Conservation (phyloP, 1,140 invertebrate species). For the Vollenhovia emeryi region DNA sequence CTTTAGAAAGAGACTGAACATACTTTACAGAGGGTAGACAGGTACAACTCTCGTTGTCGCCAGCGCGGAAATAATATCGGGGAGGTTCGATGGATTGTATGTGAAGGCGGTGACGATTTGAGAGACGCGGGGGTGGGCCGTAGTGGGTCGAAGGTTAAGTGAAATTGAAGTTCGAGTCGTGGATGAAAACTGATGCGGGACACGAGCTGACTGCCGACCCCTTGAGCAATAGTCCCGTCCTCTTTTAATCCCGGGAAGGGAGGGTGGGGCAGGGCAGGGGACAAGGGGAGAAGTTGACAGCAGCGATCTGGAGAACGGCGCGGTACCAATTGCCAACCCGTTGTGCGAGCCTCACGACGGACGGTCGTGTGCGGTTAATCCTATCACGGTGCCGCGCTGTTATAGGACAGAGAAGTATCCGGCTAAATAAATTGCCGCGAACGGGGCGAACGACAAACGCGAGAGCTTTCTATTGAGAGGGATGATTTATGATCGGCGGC, state of each 20-base stretch:
- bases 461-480: slow-evolving; percentile 60
- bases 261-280: neutral
- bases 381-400: slow-evolving; percentile 13
- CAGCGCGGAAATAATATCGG: slow-evolving; percentile 25
- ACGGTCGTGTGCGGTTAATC: slow-evolving; percentile 46
- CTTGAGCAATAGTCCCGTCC: slow-evolving; percentile 64
- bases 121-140: slow-evolving; percentile 4
- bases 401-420: slow-evolving; percentile 50
- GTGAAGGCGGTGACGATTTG: neutral
- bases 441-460: slow-evolving; percentile 26
- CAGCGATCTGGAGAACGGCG: neutral
- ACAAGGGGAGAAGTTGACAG: neutral
- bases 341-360: neutral
- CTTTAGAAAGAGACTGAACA: too few relatives aligned
- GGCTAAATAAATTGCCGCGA: slow-evolving; percentile 67
- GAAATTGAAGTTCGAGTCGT: slow-evolving; percentile 75
- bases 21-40: too few relatives aligned
- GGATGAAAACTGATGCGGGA: slow-evolving; percentile 71
- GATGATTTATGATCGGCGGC: slow-evolving; percentile 63
- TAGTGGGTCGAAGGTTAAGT: slow-evolving; percentile 69
- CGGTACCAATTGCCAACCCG: neutral
- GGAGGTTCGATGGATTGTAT: neutral
- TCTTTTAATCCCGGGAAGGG: slow-evolving; percentile 67
- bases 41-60: neutral
- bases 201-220: slow-evolving; percentile 46